These are phyloP conservation scores for Pheosia gnoma DNA, from an alignment of 2,888 invertebrate species.

Conservation along the genomic window DNA sequence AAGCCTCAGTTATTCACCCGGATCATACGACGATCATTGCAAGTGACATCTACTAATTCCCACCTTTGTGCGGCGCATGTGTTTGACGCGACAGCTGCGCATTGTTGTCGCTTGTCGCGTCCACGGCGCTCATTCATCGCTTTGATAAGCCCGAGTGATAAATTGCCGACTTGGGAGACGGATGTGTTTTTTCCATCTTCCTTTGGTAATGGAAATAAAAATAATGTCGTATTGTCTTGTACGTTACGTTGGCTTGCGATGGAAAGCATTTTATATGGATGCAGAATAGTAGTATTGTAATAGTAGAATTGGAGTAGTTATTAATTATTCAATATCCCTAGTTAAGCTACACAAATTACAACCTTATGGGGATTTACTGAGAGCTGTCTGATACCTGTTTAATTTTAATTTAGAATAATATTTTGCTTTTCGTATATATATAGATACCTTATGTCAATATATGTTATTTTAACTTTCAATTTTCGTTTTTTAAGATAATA, in stretches of 20 bases:
- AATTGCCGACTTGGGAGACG: slow-evolving; percentile 50
- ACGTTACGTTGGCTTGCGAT: background rate
- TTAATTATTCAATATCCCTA: no score
- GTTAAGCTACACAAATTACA: no score
- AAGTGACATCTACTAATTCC: slow-evolving; percentile 41
- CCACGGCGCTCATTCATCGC: slow-evolving; percentile 51
- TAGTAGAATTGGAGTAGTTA: no score
- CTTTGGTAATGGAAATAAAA: slow-evolving; percentile 16
- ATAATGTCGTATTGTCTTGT: slow-evolving; percentile 1
- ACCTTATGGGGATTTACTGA: no score
- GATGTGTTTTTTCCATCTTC: slow-evolving; percentile 33
- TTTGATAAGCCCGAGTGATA: slow-evolving; percentile 57
- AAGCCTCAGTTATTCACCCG: slow-evolving; percentile 10
- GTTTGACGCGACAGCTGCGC: slow-evolving; percentile 41
- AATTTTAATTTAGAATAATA: no score
- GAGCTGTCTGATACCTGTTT: no score
- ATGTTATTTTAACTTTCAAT: no score
- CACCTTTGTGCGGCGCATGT: slow-evolving; percentile 39
- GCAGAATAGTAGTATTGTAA: no score
- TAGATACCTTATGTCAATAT: no score
- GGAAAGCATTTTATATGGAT: no score
- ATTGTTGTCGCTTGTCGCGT: slow-evolving; percentile 63
- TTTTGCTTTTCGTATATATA: no score
- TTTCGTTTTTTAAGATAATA: no score
- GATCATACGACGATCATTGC: slow-evolving; percentile 30